Evolutionary conservation across 2,113 vertebrate genomes (phyloP).

Genomic region (Hyla sarda): DNA sequence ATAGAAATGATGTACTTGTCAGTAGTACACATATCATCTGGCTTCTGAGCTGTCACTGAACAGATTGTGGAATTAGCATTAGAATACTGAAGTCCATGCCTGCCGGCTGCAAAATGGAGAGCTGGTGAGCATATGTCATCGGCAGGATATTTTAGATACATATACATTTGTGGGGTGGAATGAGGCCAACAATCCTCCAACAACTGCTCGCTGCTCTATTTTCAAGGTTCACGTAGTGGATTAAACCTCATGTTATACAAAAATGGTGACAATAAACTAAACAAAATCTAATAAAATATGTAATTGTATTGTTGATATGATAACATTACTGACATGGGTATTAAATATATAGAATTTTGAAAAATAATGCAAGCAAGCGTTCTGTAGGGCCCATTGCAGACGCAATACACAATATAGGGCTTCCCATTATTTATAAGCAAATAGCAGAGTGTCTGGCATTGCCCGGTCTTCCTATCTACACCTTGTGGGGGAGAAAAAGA

Average conservation of each 20-base stretch:
- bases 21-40: conserved; percentile 78
- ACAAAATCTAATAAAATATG: neutral
- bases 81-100: conserved; percentile 77
- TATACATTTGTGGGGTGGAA: conserved; percentile 83
- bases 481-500: no score
- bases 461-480: no score
- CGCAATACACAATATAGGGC: no score
- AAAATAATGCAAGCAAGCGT: neutral
- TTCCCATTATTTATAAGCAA: no score
- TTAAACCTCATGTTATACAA: neutral
- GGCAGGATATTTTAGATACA: conserved; percentile 77
- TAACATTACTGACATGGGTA: no score
- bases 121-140: conserved; percentile 82
- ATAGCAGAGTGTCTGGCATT: no score
- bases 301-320: neutral
- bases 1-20: conserved; percentile 93
- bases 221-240: neutral
- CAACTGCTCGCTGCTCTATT: conserved; percentile 75
- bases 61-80: conserved; percentile 91
- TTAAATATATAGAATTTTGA: neutral
- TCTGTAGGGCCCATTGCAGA: no score
- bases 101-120: conserved; percentile 80
- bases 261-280: neutral
- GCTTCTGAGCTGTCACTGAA: conserved; percentile 80
- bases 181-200: conserved; percentile 74